These are phyloP conservation scores for Brachyhypopomus gauderio DNA, from an alignment of 2,113 vertebrate species.

Conservation along the genomic window DNA sequence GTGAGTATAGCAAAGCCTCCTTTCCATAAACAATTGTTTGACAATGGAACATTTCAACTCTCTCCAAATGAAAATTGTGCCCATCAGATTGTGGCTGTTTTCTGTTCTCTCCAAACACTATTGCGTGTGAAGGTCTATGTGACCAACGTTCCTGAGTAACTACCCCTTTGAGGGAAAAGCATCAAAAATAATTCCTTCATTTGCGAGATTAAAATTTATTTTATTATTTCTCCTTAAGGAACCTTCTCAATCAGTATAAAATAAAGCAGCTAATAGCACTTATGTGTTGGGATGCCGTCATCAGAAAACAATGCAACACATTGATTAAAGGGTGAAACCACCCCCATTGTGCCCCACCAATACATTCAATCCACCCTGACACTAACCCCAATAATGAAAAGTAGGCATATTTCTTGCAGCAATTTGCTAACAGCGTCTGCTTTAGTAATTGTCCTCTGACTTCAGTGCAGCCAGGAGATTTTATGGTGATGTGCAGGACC, in stretches of 20 bases:
- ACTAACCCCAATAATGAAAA: neutral
- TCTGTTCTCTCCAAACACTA: neutral
- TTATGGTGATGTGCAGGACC: neutral
- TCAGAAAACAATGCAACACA: neutral
- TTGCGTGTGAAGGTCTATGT: slow-evolving; percentile 11
- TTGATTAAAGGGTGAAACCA: too few relatives aligned
- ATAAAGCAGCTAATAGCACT: neutral
- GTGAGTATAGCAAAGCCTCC: neutral
- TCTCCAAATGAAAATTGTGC: neutral
- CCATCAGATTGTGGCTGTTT: neutral
- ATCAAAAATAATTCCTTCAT: neutral
- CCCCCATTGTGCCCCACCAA: too few relatives aligned
- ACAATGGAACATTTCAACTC: neutral
- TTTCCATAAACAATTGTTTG: neutral
- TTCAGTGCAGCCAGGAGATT: neutral
- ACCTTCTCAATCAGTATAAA: neutral
- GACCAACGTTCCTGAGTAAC: neutral
- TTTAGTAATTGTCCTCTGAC: neutral
- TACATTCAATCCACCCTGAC: too few relatives aligned
- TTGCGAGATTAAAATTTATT: neutral
- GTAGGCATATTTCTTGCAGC: neutral
- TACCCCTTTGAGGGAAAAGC: neutral
- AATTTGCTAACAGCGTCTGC: neutral
- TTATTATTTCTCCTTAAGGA: neutral
- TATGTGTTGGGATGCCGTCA: neutral